Conservation (phyloP, 35 echinoderm and acorn worm genomes). For the Holothuria glaberrima region DNA sequence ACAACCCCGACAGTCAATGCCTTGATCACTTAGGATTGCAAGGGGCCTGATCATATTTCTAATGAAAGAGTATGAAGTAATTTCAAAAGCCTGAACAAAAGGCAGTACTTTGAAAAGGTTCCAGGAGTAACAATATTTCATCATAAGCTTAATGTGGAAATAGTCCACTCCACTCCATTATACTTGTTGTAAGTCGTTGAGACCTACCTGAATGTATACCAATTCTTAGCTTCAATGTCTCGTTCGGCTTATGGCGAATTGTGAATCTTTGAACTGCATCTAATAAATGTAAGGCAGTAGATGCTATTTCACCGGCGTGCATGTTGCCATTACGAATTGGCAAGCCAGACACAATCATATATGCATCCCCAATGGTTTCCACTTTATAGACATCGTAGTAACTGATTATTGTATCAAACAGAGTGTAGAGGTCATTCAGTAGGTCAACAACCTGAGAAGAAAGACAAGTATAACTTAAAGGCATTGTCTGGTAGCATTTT, state of each 20-base stretch:
- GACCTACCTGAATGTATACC: constrained; percentile 91
- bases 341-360: constrained; percentile 95
- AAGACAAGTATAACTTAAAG: background rate
- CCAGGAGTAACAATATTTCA: too few species aligned
- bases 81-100: too few species aligned
- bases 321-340: constrained; percentile 79
- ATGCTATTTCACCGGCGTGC: constrained; percentile 90
- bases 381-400: constrained; percentile 98
- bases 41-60: too few species aligned
- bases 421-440: constrained; percentile 94
- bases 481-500: too few species aligned
- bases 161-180: background rate
- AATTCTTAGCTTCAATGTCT: constrained; percentile 80
- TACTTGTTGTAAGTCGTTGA: background rate
- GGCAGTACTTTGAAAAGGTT: too few species aligned
- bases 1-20: too few species aligned
- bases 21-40: too few species aligned
- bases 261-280: constrained; percentile 82
- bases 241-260: constrained; percentile 79
- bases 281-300: constrained; percentile 81
- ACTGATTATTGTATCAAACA: constrained; percentile 90
- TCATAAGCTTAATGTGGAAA: too few species aligned
- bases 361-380: constrained; percentile 96
- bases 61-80: too few species aligned
- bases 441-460: constrained; percentile 80